These are phyloP conservation scores for Morus bassanus DNA, from an alignment of 2,797 vertebrate genomes.

Conservation along the genomic window DNA sequence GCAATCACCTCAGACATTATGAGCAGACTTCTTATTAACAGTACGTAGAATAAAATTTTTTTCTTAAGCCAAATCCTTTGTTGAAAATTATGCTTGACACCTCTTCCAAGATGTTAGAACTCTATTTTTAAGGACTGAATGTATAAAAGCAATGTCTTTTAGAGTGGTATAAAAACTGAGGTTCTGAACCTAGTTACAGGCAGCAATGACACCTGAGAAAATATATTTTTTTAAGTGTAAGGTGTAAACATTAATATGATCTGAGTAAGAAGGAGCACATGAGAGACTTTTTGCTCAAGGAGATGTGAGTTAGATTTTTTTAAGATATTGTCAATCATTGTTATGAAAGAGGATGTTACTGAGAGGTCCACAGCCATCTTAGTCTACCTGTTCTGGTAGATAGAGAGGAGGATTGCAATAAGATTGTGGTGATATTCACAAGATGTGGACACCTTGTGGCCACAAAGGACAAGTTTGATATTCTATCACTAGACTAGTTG, in stretches of 20 bases:
- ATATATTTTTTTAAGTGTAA: background rate
- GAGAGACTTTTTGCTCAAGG: background rate
- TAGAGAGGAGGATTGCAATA: background rate
- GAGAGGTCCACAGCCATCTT: background rate
- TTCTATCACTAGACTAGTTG: background rate
- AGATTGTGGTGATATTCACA: background rate
- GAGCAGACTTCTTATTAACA: background rate
- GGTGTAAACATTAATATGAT: background rate
- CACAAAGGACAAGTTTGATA: background rate
- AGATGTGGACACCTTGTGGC: background rate
- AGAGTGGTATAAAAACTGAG: background rate
- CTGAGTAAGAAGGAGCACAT: background rate
- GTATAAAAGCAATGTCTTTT: background rate
- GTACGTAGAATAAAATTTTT: background rate
- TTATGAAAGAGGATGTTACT: background rate
- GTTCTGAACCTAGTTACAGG: background rate
- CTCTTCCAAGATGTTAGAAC: background rate
- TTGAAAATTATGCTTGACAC: background rate
- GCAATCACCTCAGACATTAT: accelerated
- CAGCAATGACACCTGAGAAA: background rate
- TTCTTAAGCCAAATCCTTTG: background rate
- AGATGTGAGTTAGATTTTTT: accelerated
- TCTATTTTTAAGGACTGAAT: background rate
- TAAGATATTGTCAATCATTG: background rate
- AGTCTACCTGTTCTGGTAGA: background rate